phyloP scores from a whole-genome alignment of 2,113 vertebrate genomes.

The Coracopsis vasa region DNA sequence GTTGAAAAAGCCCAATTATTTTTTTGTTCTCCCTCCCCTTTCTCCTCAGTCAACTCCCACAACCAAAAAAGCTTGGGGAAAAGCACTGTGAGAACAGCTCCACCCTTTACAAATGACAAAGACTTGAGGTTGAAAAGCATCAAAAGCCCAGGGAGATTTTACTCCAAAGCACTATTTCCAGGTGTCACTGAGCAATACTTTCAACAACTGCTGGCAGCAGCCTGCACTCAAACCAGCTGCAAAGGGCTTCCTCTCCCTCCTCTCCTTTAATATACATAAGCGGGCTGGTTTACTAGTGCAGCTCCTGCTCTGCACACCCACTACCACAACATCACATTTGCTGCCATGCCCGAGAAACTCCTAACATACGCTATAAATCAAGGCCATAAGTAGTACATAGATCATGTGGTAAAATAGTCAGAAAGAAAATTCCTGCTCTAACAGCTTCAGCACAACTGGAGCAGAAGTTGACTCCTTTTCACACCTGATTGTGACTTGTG shows the following conservation, averaged over 20 bases:
- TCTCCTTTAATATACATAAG: background rate
- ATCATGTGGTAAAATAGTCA: background rate
- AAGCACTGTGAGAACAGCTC: background rate
- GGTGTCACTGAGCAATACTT: background rate
- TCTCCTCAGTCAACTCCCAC: background rate
- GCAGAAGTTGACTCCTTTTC: background rate
- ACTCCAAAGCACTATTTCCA: background rate
- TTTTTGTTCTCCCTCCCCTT: background rate
- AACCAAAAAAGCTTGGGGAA: background rate
- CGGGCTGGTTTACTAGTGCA: fast-evolving
- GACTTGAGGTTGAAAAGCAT: background rate
- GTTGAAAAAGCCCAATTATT: background rate
- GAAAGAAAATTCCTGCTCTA: background rate
- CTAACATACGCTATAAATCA: background rate
- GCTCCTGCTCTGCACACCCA: background rate
- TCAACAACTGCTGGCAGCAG: background rate
- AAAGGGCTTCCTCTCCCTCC: background rate
- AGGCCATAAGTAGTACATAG: background rate
- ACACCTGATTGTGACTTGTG: background rate
- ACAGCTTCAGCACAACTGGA: background rate
- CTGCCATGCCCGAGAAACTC: background rate
- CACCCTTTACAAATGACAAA: background rate
- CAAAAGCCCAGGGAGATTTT: background rate
- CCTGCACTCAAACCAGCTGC: background rate
- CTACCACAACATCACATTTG: fast-evolving